A percentile compares a stretch with the other conserved stretches of the same genome.
These are phyloP conservation scores for Hormiphora californensis DNA, from an alignment of 37 sponge, comb jelly and placozoan genomes.

Conservation along the genomic window DNA sequence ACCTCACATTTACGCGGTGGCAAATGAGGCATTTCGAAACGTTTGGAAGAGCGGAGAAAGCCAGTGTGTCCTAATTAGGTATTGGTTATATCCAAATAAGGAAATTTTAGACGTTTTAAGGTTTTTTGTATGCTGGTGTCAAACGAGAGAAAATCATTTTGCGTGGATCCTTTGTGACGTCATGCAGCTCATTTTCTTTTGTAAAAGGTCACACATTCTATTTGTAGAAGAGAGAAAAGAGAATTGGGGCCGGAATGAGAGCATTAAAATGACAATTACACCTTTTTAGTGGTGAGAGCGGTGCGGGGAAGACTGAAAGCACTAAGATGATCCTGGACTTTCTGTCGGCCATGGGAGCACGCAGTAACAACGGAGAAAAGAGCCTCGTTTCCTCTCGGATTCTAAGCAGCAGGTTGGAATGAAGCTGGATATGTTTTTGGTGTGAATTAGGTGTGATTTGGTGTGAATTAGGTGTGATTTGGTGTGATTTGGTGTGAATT, in stretches of 20 bases:
- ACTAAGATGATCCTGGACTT: slow-evolving; percentile 94
- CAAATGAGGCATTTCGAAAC: slow-evolving; percentile 87
- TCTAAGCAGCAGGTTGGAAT: slow-evolving; percentile 21
- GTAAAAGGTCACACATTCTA: too few species aligned
- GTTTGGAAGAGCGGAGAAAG: slow-evolving; percentile 90
- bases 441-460: too few species aligned
- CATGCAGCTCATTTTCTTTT: too few species aligned
- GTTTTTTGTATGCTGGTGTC: too few species aligned
- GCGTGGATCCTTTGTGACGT: too few species aligned
- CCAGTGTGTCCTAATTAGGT: slow-evolving; percentile 98
- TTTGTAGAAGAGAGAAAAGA: too few species aligned
- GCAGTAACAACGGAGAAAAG: slow-evolving; percentile 1
- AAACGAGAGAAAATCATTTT: too few species aligned
- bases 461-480: too few species aligned
- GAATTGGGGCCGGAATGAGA: not conserved
- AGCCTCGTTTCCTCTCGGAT: slow-evolving; percentile 43
- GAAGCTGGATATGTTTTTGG: too few species aligned
- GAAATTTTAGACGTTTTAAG: too few species aligned
- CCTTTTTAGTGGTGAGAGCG: slow-evolving; percentile 85
- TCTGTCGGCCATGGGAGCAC: slow-evolving; percentile 74
- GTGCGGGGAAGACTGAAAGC: slow-evolving; percentile 96
- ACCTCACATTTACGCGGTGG: slow-evolving; percentile 94
- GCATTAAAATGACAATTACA: not conserved
- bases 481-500: too few species aligned
- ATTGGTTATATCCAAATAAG: too few species aligned